Evolutionary conservation across 1,140 invertebrate species (phyloP).

Genomic region (Drosophila pallidifrons): DNA sequence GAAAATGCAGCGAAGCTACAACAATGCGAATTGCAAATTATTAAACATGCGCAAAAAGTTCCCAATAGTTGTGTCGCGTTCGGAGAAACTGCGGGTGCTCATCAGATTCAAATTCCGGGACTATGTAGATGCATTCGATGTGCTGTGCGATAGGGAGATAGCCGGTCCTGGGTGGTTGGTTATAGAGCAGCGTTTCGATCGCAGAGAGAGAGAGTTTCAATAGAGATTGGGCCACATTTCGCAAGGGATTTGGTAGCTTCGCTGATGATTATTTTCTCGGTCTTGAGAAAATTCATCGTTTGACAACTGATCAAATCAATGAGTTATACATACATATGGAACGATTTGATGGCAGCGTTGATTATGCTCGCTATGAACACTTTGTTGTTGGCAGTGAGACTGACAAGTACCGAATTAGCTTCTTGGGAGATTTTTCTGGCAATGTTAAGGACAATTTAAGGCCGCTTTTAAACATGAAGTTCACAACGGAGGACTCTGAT

Average conservation of each 20-base stretch:
- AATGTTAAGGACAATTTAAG: background rate
- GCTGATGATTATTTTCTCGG: background rate
- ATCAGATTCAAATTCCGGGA: background rate
- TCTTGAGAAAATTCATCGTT: background rate
- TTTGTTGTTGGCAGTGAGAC: background rate
- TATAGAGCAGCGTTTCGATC: background rate
- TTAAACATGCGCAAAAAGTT: background rate
- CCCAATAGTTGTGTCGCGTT: background rate
- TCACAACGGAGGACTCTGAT: background rate
- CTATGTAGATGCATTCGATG: background rate
- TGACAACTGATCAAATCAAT: background rate
- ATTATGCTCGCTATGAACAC: background rate
- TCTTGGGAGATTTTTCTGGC: conserved; percentile 2
- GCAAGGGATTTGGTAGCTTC: background rate
- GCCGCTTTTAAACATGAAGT: background rate
- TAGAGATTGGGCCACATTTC: background rate
- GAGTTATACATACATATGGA: conserved; percentile 7
- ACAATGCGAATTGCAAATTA: background rate
- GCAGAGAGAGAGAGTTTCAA: background rate
- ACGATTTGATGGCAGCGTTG: background rate
- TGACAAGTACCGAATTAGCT: background rate
- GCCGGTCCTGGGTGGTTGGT: conserved; percentile 1
- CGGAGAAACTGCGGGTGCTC: background rate
- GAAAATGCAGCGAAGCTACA: background rate
- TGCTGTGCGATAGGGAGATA: background rate